A percentile compares a stretch with the other conserved stretches of the same genome.
phyloP scores from a whole-genome alignment of 2,797 vertebrate genomes.

The Pangasius krempfi region DNA sequence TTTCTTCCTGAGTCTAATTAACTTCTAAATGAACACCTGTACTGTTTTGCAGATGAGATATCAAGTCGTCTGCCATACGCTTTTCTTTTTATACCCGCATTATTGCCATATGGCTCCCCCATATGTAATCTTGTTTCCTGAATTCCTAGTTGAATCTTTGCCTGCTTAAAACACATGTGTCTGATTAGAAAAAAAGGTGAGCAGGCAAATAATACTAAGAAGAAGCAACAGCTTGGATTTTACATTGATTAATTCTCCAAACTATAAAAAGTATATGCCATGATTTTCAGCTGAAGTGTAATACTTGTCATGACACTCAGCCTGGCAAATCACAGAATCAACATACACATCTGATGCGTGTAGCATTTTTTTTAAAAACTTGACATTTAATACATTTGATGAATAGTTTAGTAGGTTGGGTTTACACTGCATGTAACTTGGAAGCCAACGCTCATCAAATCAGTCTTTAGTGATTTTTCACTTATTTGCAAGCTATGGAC shows the following conservation, averaged over 20 bases:
- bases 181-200: conserved; percentile 20
- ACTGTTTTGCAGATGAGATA: conserved; percentile 10
- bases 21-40: neutral
- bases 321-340: neutral
- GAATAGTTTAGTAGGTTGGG: neutral
- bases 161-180: neutral
- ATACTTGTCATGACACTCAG: neutral
- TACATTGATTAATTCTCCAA: conserved; percentile 5
- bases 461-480: neutral
- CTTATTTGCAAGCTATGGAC: neutral
- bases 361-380: neutral
- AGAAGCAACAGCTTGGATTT: conserved; percentile 19
- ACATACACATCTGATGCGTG: neutral
- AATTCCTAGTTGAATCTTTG: neutral
- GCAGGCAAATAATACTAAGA: neutral
- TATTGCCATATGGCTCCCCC: conserved; percentile 3
- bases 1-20: conserved; percentile 13
- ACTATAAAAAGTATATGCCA: neutral
- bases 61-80: neutral
- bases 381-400: neutral
- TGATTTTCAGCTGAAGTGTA: neutral
- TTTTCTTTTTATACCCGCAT: conserved; percentile 17
- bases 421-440: neutral
- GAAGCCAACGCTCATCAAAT: neutral
- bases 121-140: neutral